Percentiles rank a stretch among this genome's conserved stretches.
Conservation (phyloP, 2,888 invertebrate genomes). For the Hedychridium roseum region DNA sequence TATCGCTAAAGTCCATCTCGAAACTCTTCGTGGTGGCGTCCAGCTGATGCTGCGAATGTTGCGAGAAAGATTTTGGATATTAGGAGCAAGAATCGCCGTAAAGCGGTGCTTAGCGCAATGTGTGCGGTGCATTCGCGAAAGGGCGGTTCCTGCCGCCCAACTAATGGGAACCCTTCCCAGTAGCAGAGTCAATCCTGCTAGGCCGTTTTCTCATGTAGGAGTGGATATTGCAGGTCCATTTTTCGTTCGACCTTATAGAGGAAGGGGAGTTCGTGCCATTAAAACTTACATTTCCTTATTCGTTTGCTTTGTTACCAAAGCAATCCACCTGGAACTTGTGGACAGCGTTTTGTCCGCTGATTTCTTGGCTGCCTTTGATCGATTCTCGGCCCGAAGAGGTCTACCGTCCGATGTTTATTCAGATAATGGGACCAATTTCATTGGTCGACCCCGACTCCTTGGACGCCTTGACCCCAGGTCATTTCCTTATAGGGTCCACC, state of each 20-base stretch:
- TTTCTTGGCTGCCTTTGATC: no score
- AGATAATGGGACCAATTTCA: not conserved
- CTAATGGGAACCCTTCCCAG: not conserved
- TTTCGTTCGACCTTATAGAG: not conserved
- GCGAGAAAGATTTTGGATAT: not conserved
- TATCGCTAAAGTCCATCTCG: not conserved
- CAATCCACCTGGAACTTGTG: not conserved
- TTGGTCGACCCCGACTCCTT: not conserved
- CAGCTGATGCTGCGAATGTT: not conserved
- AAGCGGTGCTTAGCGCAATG: not conserved
- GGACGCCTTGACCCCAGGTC: not conserved
- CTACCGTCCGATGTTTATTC: not conserved
- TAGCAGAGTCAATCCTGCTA: not conserved
- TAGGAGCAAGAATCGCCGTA: not conserved
- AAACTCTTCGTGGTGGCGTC: not conserved
- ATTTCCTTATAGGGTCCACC: not conserved
- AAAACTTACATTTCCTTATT: not conserved
- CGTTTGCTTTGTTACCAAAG: conserved; percentile 2
- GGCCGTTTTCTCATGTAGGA: no score
- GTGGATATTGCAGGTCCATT: no score
- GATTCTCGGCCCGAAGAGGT: not conserved
- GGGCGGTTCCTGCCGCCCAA: not conserved
- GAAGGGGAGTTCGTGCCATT: not conserved
- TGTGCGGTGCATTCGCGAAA: not conserved
- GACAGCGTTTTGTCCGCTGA: not conserved